A percentile compares a stretch with the other conserved stretches of the same genome.
phyloP scores from a whole-genome alignment of 2,113 vertebrate genomes.

The Carollia perspicillata region DNA sequence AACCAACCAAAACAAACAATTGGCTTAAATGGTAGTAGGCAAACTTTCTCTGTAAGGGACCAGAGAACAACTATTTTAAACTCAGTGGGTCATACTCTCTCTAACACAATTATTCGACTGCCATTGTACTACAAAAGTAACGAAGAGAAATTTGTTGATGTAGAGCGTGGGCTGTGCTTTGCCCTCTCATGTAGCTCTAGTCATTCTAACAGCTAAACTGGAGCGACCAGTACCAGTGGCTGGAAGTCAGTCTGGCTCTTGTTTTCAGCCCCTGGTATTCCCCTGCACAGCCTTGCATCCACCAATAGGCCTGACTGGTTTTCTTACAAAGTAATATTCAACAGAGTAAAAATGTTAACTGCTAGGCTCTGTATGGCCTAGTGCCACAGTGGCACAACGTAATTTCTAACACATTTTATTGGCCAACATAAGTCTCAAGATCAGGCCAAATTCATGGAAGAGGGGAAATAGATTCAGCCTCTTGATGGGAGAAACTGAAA shows the following conservation, averaged over 20 bases:
- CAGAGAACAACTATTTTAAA: neutral
- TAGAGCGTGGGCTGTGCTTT: neutral
- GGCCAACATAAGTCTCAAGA: neutral
- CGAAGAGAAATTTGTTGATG: neutral
- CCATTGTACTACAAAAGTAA: neutral
- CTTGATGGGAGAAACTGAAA: neutral
- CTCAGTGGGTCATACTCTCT: neutral
- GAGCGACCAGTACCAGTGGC: neutral
- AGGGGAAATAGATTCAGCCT: neutral
- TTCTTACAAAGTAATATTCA: neutral
- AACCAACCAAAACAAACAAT: neutral
- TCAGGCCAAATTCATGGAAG: neutral
- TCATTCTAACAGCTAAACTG: neutral
- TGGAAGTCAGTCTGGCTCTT: neutral
- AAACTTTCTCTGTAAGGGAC: neutral
- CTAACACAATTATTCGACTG: neutral
- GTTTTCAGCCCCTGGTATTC: neutral
- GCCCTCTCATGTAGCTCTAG: neutral
- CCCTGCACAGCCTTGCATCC: neutral
- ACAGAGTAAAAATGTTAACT: neutral
- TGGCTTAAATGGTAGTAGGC: neutral
- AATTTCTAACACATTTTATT: neutral
- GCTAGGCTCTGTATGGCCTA: neutral
- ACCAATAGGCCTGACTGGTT: neutral
- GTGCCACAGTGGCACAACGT: neutral